Conservation (phyloP, 2,797 vertebrate genomes). For the Etheostoma perlongum region DNA sequence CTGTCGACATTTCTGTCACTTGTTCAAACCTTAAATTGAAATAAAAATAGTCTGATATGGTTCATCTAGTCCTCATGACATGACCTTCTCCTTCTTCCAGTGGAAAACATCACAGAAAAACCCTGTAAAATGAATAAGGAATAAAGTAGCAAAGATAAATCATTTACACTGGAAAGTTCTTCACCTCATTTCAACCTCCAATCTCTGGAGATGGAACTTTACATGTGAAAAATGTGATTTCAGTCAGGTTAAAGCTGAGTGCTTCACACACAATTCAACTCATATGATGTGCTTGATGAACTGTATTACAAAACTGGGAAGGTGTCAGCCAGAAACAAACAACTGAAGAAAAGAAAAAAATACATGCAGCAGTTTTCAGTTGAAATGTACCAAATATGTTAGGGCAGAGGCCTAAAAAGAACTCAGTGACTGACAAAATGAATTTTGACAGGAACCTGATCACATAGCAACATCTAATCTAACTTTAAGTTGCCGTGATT, state of each 20-base stretch:
- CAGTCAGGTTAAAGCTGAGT: conserved; percentile 16
- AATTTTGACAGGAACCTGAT: conserved; percentile 54
- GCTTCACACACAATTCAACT: conserved; percentile 53
- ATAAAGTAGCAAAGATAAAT: conserved; percentile 25
- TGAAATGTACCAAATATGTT: conserved; percentile 33
- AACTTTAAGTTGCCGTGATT: conserved; percentile 24
- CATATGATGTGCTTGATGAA: conserved; percentile 54
- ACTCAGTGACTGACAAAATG: conserved; percentile 29
- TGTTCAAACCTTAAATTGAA: neutral
- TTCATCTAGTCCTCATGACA: neutral
- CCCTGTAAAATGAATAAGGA: conserved; percentile 17
- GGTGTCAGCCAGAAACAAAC: conserved; percentile 57
- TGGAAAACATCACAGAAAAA: conserved; percentile 11
- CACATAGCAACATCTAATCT: conserved; percentile 48
- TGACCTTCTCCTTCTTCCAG: neutral
- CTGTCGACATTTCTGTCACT: neutral
- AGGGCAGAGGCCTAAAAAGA: conserved; percentile 24
- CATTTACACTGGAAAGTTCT: conserved; percentile 25
- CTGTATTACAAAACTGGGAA: conserved; percentile 49
- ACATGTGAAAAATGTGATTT: conserved; percentile 52
- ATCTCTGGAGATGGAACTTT: conserved; percentile 31
- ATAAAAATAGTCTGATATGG: neutral
- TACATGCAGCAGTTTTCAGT: conserved; percentile 11
- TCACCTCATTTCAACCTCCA: conserved; percentile 16
- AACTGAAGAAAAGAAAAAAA: conserved; percentile 28